Evolutionary conservation across 2,113 vertebrate genomes (phyloP), one percentile per base, ranked within the genome.

Genomic region (Brachyhypopomus occidentalis): DNA sequence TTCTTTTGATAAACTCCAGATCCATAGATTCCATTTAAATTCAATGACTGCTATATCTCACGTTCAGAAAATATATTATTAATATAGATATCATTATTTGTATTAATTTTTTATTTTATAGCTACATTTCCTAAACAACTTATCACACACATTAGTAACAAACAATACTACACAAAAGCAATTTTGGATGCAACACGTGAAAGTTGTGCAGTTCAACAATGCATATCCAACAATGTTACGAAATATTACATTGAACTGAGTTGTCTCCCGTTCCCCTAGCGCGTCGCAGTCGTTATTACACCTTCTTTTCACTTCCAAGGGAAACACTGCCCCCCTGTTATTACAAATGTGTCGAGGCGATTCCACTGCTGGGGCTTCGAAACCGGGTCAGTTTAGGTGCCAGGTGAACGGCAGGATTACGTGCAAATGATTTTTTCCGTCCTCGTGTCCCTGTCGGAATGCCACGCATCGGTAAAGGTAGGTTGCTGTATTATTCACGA

Each of bases 301-400:
- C 60, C 79, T 80, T 36, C 58, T 59, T 52, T 60, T 66, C 62
- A 5, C 52, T 58, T 55, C 22, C 59, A 80, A 69, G 60, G n/a
- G 30, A 27, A 78, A 63, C 78, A 64, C 78, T 80, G 59, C 78
- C 78, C 70, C 78, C 70, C 79, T 74, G 79, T 60, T 71, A 25
- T 20, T 73, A 25, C 70, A 52, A 8, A 74, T 56, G 71, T 74
- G 71, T 20, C 48, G 38, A 64, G 60, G 59, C 27, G 52, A 38
- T 63, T 80, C 79, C 71, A 25, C 25, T 20, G 38, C 70, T 30
- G 58, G 70, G 38, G 78, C 41, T 72, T 48, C 58, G 41, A 52
- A 48, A 67, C 79, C 72, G 79, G 79, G 8, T 36, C 34, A 17
- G 60, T 12, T n/a, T 67, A n/a, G 16, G 9, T 56, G 30, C 17